These are phyloP conservation scores for Ceratina calcarata DNA, from an alignment of 1,140 invertebrate species.

Conservation along the genomic window DNA sequence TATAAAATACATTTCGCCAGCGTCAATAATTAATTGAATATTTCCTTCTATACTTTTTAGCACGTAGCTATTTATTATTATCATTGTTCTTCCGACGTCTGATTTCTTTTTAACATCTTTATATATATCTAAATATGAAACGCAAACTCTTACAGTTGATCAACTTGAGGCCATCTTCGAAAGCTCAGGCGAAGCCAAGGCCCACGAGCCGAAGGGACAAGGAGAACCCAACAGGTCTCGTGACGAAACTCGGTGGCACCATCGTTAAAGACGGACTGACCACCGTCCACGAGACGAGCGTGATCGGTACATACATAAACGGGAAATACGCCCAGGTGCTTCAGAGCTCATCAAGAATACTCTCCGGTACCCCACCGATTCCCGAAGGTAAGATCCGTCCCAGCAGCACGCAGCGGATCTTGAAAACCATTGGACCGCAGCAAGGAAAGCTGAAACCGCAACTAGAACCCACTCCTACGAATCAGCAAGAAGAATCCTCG, in stretches of 20 bases:
- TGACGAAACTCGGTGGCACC: slow-evolving; percentile 90
- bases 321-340: slow-evolving; percentile 92
- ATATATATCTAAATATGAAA: too few relatives aligned
- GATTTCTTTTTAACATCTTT: too few relatives aligned
- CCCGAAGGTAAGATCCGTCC: slow-evolving; percentile 83
- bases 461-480: slow-evolving; percentile 84
- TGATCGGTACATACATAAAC: slow-evolving; percentile 92
- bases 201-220: slow-evolving; percentile 79
- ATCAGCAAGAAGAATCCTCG: slow-evolving; percentile 81
- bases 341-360: slow-evolving; percentile 86
- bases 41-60: too few relatives aligned
- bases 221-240: slow-evolving; percentile 87
- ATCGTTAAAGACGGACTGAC: slow-evolving; percentile 91
- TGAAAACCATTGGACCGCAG: slow-evolving; percentile 87
- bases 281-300: slow-evolving; percentile 92
- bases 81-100: too few relatives aligned
- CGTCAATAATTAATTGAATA: too few relatives aligned
- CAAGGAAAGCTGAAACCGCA: slow-evolving; percentile 77
- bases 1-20: too few relatives aligned
- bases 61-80: too few relatives aligned
- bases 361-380: slow-evolving; percentile 53
- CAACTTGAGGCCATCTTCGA: slow-evolving; percentile 78
- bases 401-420: slow-evolving; percentile 84
- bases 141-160: slow-evolving; percentile 71
- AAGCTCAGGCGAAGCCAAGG: slow-evolving; percentile 68